Evolutionary conservation across 1,140 invertebrate species (phyloP).

Genomic region (Musca vetustissima): DNA sequence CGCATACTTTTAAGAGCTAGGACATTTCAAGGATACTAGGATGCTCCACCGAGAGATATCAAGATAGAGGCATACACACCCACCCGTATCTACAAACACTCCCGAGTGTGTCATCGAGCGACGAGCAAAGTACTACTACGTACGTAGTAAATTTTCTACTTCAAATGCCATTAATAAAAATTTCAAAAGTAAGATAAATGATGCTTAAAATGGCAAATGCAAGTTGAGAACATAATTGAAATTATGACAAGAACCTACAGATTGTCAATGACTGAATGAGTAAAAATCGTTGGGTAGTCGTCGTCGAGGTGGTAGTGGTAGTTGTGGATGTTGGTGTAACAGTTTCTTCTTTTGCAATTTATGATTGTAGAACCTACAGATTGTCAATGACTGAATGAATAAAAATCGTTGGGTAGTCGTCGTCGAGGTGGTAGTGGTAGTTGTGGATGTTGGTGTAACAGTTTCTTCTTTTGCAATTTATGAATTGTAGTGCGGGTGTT

Average conservation of each 20-base stretch:
- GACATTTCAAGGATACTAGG: neutral
- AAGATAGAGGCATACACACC: too few species aligned
- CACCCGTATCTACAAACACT: too few species aligned
- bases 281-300: too few species aligned
- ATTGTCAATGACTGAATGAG: conserved; percentile 11
- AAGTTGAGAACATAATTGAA: conserved; percentile 26
- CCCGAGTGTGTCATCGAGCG: neutral
- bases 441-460: too few species aligned
- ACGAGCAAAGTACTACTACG: too few species aligned
- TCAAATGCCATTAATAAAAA: conserved; percentile 26
- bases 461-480: too few species aligned
- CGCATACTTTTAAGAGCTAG: neutral
- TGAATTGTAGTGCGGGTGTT: too few species aligned
- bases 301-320: neutral
- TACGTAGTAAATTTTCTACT: conserved; percentile 20
- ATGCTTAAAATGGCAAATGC: conserved; percentile 23
- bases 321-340: too few species aligned
- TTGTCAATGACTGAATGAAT: too few species aligned
- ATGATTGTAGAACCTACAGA: too few species aligned
- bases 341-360: neutral
- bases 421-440: too few species aligned
- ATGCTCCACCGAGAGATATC: neutral
- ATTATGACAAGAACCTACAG: conserved; percentile 27
- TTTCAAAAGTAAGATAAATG: conserved; percentile 26
- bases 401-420: too few species aligned